Evolutionary conservation across 2,113 vertebrate genomes (phyloP).

Genomic region (Asarcornis scutulata): DNA sequence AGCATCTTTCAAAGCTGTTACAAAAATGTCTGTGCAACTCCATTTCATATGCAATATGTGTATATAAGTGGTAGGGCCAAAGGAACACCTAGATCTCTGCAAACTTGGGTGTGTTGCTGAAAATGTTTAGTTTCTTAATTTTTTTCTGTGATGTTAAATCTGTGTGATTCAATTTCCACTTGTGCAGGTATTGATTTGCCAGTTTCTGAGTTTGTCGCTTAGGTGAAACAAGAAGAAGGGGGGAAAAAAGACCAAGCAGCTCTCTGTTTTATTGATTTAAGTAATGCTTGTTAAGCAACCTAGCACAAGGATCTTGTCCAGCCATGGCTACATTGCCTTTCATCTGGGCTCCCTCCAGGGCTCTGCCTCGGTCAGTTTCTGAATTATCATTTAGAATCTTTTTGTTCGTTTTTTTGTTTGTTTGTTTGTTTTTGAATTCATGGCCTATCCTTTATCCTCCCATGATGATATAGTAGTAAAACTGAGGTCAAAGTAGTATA

Average conservation of each 20-base stretch:
- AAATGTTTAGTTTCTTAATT: background rate
- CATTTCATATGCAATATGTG: constrained; percentile 3
- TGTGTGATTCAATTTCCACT: background rate
- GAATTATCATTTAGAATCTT: background rate
- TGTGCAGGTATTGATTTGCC: background rate
- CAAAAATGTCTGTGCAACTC: background rate
- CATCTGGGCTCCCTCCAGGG: background rate
- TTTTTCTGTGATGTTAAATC: constrained; percentile 21
- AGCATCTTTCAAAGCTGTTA: constrained; percentile 14
- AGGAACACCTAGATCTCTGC: background rate
- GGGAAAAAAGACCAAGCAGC: background rate
- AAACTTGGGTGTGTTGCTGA: background rate
- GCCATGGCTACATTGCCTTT: background rate
- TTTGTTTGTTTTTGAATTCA: background rate
- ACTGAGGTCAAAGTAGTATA: background rate
- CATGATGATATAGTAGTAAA: background rate
- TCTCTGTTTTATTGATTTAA: background rate
- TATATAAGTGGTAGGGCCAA: constrained; percentile 28
- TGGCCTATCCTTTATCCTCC: background rate
- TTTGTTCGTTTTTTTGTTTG: background rate
- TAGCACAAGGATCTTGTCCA: background rate
- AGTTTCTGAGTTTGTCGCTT: constrained; percentile 23
- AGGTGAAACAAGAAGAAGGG: background rate
- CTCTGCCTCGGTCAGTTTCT: background rate
- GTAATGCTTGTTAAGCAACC: background rate